phyloP scores from a whole-genome alignment of 2,888 invertebrate species.

The Perdita meconis region DNA sequence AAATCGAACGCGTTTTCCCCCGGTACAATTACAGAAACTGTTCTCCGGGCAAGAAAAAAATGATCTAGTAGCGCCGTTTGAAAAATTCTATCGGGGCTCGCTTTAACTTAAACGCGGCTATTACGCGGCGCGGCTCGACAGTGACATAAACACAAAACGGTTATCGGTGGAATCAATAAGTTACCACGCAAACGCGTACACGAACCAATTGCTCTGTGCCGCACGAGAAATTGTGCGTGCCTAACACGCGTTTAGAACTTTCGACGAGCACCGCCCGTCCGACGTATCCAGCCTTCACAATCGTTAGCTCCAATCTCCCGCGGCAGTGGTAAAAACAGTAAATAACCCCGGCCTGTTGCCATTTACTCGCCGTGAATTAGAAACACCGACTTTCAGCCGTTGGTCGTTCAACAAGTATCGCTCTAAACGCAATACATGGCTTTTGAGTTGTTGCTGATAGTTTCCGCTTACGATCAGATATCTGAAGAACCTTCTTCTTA shows the following conservation, averaged over 20 bases:
- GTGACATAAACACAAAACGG: conserved; percentile 53
- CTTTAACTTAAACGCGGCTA: conserved; percentile 46
- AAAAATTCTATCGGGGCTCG: conserved; percentile 14
- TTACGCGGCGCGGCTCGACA: conserved; percentile 41
- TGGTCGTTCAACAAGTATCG: conserved; percentile 30
- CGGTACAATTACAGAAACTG: conserved; percentile 43
- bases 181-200: conserved; percentile 24
- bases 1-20: conserved; percentile 31
- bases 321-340: conserved; percentile 54
- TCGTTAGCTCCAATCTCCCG: conserved; percentile 58
- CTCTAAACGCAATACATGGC: not conserved
- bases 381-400: conserved; percentile 40
- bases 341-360: conserved; percentile 50
- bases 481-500: no score
- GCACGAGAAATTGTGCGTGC: conserved; percentile 35
- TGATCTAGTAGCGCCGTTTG: conserved; percentile 14
- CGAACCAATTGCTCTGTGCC: conserved; percentile 27
- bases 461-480: no score
- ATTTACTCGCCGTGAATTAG: conserved; percentile 50
- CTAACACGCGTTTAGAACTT: conserved; percentile 38
- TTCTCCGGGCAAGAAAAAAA: conserved; percentile 28
- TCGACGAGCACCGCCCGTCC: conserved; percentile 26
- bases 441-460: not conserved
- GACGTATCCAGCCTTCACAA: conserved; percentile 34
- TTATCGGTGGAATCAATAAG: conserved; percentile 45